A percentile compares a stretch with the other conserved stretches of the same genome.
Evolutionary conservation across 2,113 vertebrate species (phyloP).

Genomic region (Gila orcuttii): DNA sequence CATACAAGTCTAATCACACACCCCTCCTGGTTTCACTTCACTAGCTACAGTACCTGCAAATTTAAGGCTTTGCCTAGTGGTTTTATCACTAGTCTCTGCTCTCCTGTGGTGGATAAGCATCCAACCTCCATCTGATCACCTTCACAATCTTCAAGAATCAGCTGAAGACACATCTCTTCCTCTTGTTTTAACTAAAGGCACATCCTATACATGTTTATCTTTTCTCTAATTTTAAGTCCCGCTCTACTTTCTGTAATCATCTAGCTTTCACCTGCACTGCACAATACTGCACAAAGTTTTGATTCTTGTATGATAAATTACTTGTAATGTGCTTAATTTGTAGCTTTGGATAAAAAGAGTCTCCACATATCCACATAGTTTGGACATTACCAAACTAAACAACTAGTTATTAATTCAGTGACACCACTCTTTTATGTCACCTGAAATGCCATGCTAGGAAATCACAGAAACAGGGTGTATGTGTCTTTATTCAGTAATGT

Average conservation of each 20-base stretch:
- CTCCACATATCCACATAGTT: too few species aligned
- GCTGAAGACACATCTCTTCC: background rate
- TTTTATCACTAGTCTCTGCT: background rate
- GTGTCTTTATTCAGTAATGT: background rate
- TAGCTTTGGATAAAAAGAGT: too few species aligned
- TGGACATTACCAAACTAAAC: background rate
- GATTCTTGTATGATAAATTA: background rate
- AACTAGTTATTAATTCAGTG: background rate
- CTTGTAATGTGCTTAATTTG: background rate
- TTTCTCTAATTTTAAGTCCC: background rate
- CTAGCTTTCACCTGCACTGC: background rate
- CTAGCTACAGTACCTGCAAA: too few species aligned
- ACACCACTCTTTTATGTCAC: background rate
- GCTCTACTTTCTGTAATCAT: too few species aligned
- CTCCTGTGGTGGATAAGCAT: background rate
- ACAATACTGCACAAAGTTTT: background rate
- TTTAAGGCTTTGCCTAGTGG: background rate
- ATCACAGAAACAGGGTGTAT: background rate
- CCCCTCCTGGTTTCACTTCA: too few species aligned
- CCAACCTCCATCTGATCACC: background rate
- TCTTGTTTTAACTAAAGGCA: background rate
- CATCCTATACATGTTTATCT: background rate
- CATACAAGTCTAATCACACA: too few species aligned
- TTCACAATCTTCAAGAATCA: background rate
- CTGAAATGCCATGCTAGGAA: background rate